Base-by-base conservation (phyloP, 2,113 vertebrate genomes). In the Heloderma charlesbogerti region DNA sequence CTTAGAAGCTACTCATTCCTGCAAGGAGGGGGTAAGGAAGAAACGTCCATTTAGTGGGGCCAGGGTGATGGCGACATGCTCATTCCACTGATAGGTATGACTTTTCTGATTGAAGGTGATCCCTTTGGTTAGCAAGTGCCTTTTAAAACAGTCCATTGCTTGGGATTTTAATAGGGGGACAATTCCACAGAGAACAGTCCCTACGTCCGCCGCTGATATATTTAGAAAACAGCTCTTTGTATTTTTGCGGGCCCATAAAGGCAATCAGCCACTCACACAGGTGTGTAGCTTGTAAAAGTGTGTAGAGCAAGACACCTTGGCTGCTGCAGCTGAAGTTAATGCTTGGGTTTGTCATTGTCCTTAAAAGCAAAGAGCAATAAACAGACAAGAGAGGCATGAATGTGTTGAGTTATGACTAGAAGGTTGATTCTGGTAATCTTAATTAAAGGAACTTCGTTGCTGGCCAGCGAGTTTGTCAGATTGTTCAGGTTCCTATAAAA, bases 391-490 rank as follows among this genome's bases (percentile, higher is more conserved):
- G 67, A 8, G 63, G 43, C 10, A 48, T 74, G 10, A 29, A 40
- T 75, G 0, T 72, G 60, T 0, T 71, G 45, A 72, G 40, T 7
- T 88, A 72, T 75, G 86, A 66, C 89, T 57, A 60, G n/a, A 25
- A 27, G 25, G 71, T 45, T 87, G 48, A 86, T 79, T 54, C 60
- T 78, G 86, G 66, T 91, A 72, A 72, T 89, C 89, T 22, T 91
- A 82, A 92, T 90, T 84, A 87, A 67, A 93, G 45, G 81, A 67
- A 45, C 34, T 74, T 37, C 63, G 84, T 4, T 91, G 40, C 37
- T 78, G 6, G 12, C 66, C 6, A 77, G 69, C 37, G 34, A 29
- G 3, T 0, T 91, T 54, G 81, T 92, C 83, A 54, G n/a, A n/a
- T n/a, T n/a, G n/a, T n/a, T n/a, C 72, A 91, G 77, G 12, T 4